A percentile compares a stretch with the other conserved stretches of the same genome.
These are phyloP conservation scores for Tenebrosternarchus preto DNA, from an alignment of 2,113 vertebrate genomes.

Conservation along the genomic window DNA sequence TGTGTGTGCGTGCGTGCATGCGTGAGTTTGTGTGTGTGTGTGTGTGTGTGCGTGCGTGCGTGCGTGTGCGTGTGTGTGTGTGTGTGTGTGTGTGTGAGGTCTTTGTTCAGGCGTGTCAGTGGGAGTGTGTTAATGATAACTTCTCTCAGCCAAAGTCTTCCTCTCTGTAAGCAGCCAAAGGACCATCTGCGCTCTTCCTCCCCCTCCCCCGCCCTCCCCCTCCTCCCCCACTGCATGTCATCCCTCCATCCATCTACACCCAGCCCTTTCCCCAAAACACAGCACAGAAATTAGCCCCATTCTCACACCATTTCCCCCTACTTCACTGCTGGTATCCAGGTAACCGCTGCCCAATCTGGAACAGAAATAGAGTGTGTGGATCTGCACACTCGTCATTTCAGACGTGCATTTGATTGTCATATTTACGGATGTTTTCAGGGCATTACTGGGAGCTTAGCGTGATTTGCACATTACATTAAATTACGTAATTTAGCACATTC, in stretches of 20 bases:
- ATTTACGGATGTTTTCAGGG: not conserved
- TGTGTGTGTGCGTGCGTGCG: slow-evolving; percentile 26
- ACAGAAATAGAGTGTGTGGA: not conserved
- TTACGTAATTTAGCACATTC: not conserved
- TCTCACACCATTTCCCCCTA: slow-evolving; percentile 59
- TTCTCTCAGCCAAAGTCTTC: slow-evolving; percentile 48
- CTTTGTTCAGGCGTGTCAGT: slow-evolving; percentile 55
- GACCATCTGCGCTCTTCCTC: slow-evolving; percentile 51
- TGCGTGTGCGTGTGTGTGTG: slow-evolving; percentile 23
- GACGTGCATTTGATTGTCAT: not conserved
- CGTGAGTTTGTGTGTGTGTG: too few relatives aligned
- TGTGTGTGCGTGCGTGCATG: slow-evolving; percentile 45
- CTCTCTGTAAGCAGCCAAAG: slow-evolving; percentile 41
- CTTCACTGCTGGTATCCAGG: slow-evolving; percentile 48
- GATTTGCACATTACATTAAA: not conserved
- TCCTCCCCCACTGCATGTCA: slow-evolving; percentile 44
- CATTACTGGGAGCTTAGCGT: not conserved
- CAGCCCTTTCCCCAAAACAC: slow-evolving; percentile 41
- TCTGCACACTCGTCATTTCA: not conserved
- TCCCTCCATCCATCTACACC: slow-evolving; percentile 41
- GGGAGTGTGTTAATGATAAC: slow-evolving; percentile 50
- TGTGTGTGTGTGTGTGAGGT: slow-evolving; percentile 25
- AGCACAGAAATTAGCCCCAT: slow-evolving; percentile 60
- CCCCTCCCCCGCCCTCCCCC: slow-evolving; percentile 8
- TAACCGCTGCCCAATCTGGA: slow-evolving; percentile 41